Conservation (phyloP, 2,113 vertebrate genomes). For the Ameiurus melas region DNA sequence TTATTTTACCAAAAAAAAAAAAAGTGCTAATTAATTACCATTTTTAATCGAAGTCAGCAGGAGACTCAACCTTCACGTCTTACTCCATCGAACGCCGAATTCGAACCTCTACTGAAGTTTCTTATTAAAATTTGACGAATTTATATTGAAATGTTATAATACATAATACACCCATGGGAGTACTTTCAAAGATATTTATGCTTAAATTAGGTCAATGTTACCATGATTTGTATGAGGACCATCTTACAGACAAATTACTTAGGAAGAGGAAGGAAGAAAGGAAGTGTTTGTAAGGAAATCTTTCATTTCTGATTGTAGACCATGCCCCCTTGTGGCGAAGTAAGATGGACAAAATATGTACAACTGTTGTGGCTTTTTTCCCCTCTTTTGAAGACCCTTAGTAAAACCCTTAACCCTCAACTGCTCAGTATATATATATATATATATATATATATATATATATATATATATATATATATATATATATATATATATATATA, state of each 20-base stretch:
- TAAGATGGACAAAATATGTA: background rate
- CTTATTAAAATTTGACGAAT: background rate
- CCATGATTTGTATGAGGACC: background rate
- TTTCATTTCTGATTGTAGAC: background rate
- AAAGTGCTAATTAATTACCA: no score
- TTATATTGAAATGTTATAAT: background rate
- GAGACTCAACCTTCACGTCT: no score
- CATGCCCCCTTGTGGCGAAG: background rate
- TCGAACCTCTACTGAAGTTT: no score
- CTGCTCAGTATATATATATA: background rate
- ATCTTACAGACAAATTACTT: background rate
- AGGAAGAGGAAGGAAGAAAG: no score
- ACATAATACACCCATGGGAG: background rate
- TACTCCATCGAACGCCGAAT: no score
- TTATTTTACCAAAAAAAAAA: no score
- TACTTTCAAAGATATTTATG: background rate
- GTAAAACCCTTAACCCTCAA: background rate
- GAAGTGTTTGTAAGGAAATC: no score
- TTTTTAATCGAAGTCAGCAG: no score
- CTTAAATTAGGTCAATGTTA: background rate
- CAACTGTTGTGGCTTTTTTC: background rate
- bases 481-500: no score
- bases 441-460: no score
- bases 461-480: no score
- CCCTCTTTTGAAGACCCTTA: background rate